phyloP scores from a whole-genome alignment of 2,888 invertebrate species.

The Lepidochrysops patricia region DNA sequence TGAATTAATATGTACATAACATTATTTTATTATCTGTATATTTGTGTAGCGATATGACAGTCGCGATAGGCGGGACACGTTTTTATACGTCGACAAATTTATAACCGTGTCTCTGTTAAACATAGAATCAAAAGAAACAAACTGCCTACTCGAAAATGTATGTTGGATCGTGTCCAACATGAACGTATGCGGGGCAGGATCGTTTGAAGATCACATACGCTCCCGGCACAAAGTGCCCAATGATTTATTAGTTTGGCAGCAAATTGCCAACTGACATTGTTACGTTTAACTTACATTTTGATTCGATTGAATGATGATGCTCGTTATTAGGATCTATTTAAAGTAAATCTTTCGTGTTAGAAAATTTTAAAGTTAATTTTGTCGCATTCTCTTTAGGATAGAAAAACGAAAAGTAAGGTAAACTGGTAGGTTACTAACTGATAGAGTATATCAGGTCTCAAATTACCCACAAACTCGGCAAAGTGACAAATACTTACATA shows the following conservation, averaged over 20 bases:
- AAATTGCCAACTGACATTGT: conserved; percentile 18
- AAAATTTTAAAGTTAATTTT: neutral
- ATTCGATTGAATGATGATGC: neutral
- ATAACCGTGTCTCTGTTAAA: neutral
- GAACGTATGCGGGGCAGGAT: conserved; percentile 23
- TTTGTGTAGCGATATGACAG: neutral
- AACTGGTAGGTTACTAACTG: neutral
- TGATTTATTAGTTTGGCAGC: conserved; percentile 22
- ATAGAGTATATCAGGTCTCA: neutral
- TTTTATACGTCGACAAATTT: conserved; percentile 10
- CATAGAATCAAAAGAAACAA: conserved; percentile 14
- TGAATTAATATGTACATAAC: neutral
- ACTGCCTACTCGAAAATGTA: conserved; percentile 14
- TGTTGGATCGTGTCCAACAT: conserved; percentile 24
- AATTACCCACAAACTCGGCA: too few species aligned
- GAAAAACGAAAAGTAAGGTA: neutral
- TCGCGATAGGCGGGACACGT: neutral
- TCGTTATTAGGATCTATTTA: neutral
- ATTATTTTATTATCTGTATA: neutral
- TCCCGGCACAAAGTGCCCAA: conserved; percentile 20
- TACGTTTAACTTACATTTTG: conserved; percentile 12
- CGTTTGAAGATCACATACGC: conserved; percentile 24
- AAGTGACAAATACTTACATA: too few species aligned
- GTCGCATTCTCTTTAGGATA: neutral
- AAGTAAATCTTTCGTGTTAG: neutral